phyloP scores from a whole-genome alignment of 2,888 invertebrate genomes.

The Pyralis farinalis region DNA sequence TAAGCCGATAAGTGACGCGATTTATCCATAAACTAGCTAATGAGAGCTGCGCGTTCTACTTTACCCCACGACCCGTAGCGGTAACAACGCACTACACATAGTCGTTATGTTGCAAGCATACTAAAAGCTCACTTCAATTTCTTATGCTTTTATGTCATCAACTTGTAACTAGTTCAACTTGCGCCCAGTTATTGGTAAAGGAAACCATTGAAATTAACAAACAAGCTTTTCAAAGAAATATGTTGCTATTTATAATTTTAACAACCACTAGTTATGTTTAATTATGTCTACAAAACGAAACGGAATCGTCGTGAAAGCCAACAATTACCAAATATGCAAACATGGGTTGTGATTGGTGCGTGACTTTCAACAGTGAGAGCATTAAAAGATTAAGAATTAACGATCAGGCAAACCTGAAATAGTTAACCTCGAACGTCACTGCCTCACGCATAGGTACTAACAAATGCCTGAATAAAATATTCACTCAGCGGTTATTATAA shows the following conservation, averaged over 20 bases:
- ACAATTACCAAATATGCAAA: slow-evolving; percentile 31
- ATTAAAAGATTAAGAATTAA: slow-evolving; percentile 57
- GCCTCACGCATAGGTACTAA: slow-evolving; percentile 56
- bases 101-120: too few species aligned
- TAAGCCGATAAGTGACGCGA: too few species aligned
- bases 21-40: too few species aligned
- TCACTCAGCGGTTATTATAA: slow-evolving; percentile 63
- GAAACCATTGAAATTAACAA: slow-evolving; percentile 5
- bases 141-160: too few species aligned
- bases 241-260: slow-evolving; percentile 11
- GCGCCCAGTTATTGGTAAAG: neutral
- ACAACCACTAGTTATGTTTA: slow-evolving; percentile 6
- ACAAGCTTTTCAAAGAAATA: neutral
- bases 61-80: too few species aligned
- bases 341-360: slow-evolving; percentile 42
- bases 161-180: neutral
- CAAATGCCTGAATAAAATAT: slow-evolving; percentile 64
- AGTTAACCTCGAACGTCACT: slow-evolving; percentile 58
- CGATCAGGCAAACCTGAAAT: slow-evolving; percentile 58
- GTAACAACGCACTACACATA: too few species aligned
- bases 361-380: slow-evolving; percentile 51
- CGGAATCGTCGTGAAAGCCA: slow-evolving; percentile 15
- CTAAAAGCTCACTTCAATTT: too few species aligned
- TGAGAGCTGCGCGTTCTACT: too few species aligned
- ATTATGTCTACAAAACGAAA: slow-evolving; percentile 13